A percentile compares a stretch with the other conserved stretches of the same genome.
Conservation (phyloP, 1,140 invertebrate genomes). For the Ceratoteleas bidentatus region DNA sequence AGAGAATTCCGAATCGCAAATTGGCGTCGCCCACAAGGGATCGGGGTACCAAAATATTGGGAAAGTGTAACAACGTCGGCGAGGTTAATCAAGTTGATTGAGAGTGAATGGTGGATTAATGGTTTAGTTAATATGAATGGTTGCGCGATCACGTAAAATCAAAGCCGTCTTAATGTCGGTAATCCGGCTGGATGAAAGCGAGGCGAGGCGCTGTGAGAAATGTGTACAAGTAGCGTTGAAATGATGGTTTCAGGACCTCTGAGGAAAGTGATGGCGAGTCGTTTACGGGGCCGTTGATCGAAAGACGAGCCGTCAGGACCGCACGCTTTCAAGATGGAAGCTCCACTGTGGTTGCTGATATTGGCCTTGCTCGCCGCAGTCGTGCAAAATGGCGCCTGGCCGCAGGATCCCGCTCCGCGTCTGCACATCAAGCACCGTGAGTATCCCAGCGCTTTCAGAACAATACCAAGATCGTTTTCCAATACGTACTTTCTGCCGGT, state of each 20-base stretch:
- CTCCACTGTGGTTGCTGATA: constrained; percentile 66
- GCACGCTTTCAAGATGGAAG: constrained; percentile 67
- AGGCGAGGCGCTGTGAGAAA: constrained; percentile 11
- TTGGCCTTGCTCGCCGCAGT: constrained; percentile 63
- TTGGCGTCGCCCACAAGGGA: too few relatives aligned
- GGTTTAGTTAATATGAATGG: constrained; percentile 34
- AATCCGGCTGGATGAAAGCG: too few relatives aligned
- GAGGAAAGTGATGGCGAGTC: constrained; percentile 63
- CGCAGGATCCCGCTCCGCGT: constrained; percentile 63
- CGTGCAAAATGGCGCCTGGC: constrained; percentile 67
- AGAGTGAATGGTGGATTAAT: too few relatives aligned
- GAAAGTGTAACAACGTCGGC: too few relatives aligned
- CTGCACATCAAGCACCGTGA: constrained; percentile 66
- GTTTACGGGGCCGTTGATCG: constrained; percentile 63
- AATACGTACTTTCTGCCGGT: constrained; percentile 46
- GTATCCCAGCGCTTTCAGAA: constrained; percentile 39
- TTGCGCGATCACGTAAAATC: constrained; percentile 52
- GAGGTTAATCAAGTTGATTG: too few relatives aligned
- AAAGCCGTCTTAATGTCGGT: too few relatives aligned
- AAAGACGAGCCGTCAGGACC: constrained; percentile 61
- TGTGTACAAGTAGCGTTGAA: constrained; percentile 39
- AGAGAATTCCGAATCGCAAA: too few relatives aligned
- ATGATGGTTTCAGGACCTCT: constrained; percentile 55
- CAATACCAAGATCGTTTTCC: constrained; percentile 55
- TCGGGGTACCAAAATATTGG: too few relatives aligned